Base-by-base conservation (phyloP, 2,888 invertebrate species). In the Octonoba sinensis region DNA sequence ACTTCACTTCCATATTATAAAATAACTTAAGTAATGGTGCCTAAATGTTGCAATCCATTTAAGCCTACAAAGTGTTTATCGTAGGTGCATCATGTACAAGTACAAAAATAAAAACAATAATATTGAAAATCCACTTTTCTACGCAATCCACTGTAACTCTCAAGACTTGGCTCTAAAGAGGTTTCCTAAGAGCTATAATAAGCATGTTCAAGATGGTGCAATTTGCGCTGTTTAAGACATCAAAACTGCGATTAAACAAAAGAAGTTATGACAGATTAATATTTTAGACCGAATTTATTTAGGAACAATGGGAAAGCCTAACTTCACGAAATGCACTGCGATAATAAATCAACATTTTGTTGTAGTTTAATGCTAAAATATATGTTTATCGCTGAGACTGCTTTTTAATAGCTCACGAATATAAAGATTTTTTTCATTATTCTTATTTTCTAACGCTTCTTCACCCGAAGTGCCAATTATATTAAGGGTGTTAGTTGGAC, bases 281-380 rank as follows among this genome's bases (percentile, higher is more conserved):
- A 36, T 62, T 44, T 36, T 24, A 44, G 24, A 49, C 59, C 27
- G 60, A 46, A 24, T 54, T 13, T 20, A 16, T n/a, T 8, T 22
- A 54, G 36, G 65, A 64, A 76, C 69, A 76, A 76, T 76, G 76
- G 62, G 20, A 20, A 18, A 4, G 3, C 59, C 47, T 64, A 57
- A 46, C 60, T 59, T 56, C 27, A 59, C 18, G 24, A 16, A 22
- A 66, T 67, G 47, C 36, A n/a, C 51, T 64, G 4, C 20, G 49
- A 24, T 60, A 47, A 71, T 78, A 78, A 78, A 78, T 78, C 71
- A 72, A 78, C 72, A 66, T 71, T 78, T 72, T 72, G 64, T 36
- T 62, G 47, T 36, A 44, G 44, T 51, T 59, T 59, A 51, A 57
- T n/a, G 66, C 60, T 78, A 72, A 72, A 66, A 65, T 71, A 27